Base-by-base conservation (phyloP, 2,888 invertebrate species). In the Microplitis deprimator region DNA sequence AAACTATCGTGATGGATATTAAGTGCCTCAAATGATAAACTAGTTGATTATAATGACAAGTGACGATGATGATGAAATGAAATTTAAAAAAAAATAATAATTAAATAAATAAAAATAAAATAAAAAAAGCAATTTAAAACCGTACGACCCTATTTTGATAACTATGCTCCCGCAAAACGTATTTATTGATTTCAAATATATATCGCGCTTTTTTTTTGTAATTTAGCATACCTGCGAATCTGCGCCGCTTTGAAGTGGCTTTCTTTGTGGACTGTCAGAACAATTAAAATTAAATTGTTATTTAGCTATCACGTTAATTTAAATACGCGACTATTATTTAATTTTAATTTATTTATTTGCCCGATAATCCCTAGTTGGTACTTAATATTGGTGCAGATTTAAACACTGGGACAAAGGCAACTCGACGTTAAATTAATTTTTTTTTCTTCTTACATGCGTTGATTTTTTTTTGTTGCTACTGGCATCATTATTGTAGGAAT, bases 261-360 rank as follows among this genome's bases (percentile, higher is more conserved):
- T 88, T 88, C 87, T 87, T 88, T 88, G 88, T 87, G 85, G 87
- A 88, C 89, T 89, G 89, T 88, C 86, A 85, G 84, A 88, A 88
- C 86, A 88, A 88, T 85, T 85, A 88, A 88, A 88, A 88, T 81
- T 79, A 79, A 77, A 78, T 73, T 38, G 72, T 77, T 77, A 69
- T 73, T 76, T 50, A 76, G 70, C 72, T 73, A 16, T 72, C 68
- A 69, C 73, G 74, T 59, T 69, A 77, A 71, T 65, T 67, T 76
- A 67, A 76, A 71, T n/a, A 20, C 69, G 29, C 41, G 50, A 69
- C 20, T 70, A 29, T 72, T 59, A 50, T 67, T 73, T 67, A 59
- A 2, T 60, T 60, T 41, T 60, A 16, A 13, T 5, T 29, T 5
- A 20, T 41, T 17, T 61, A 8, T 60, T 60, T 29, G 17, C 13